phyloP scores from a whole-genome alignment of 2,797 vertebrate genomes.

The Mormyrops attenuatus region DNA sequence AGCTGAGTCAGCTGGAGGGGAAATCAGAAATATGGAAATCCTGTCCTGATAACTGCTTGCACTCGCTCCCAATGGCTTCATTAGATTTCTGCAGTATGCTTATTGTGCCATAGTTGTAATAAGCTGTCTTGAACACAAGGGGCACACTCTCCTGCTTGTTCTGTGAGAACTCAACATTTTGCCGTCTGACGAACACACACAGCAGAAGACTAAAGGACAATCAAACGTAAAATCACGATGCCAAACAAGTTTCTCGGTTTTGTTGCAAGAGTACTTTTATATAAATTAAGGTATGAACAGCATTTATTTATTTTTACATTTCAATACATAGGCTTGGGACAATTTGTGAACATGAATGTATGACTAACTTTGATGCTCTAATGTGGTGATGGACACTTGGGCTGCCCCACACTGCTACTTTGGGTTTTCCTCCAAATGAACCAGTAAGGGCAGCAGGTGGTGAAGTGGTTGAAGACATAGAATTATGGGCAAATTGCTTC shows the following conservation, averaged over 20 bases:
- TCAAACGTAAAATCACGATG: not conserved
- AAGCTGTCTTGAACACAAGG: not conserved
- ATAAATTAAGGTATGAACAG: not conserved
- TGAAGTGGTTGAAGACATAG: not conserved
- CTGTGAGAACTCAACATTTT: not conserved
- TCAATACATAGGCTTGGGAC: not conserved
- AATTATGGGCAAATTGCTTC: not conserved
- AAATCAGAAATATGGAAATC: slow-evolving; percentile 8
- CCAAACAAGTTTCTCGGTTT: not conserved
- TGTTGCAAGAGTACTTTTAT: not conserved
- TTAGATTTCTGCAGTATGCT: not conserved
- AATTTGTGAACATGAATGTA: not conserved
- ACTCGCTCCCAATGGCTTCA: not conserved
- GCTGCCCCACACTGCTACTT: not conserved
- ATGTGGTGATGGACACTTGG: not conserved
- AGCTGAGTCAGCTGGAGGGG: slow-evolving; percentile 29
- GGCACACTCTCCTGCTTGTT: not conserved
- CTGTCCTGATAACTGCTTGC: not conserved
- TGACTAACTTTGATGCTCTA: not conserved
- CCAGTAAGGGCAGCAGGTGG: not conserved
- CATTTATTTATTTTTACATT: slow-evolving; percentile 1
- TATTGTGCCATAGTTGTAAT: not conserved
- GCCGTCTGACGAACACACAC: not conserved
- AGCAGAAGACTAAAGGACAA: not conserved
- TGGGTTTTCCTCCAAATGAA: not conserved